Percentiles rank a stretch among this genome's conserved stretches.
Evolutionary conservation across 2,113 vertebrate species (phyloP).

Genomic region (Pseudonaja textilis): DNA sequence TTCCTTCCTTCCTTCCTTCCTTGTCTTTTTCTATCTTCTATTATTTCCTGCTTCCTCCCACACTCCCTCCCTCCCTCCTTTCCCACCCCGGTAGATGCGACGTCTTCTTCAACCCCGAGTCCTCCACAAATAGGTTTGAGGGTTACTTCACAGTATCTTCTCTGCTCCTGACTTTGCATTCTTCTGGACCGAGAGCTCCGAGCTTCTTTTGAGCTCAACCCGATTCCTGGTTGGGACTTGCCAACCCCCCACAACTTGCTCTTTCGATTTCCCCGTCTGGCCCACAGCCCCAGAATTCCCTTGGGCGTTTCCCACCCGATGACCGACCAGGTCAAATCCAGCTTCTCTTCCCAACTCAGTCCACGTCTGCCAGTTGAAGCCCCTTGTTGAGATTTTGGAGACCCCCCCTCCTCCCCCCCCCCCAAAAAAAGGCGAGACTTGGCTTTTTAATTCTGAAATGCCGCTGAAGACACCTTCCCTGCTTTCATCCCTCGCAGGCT

Average conservation of each 20-base stretch:
- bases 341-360: background rate
- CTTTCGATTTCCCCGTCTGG: background rate
- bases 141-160: no score
- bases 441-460: background rate
- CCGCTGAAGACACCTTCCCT: constrained; percentile 12
- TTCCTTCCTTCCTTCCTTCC: no score
- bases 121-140: no score
- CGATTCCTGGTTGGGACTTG: background rate
- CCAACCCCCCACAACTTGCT: background rate
- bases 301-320: background rate
- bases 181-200: no score
- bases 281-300: background rate
- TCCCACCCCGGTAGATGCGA: no score
- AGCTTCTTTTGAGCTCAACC: background rate
- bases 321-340: background rate
- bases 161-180: no score
- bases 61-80: no score
- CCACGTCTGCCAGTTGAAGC: background rate
- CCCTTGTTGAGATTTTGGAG: background rate
- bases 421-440: background rate
- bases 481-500: constrained; percentile 21
- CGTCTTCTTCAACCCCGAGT: no score
- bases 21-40: no score
- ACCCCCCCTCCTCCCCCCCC: background rate
- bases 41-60: no score